A percentile compares a stretch with the other conserved stretches of the same genome.
Conservation (phyloP, 2,888 invertebrate genomes). For the Scrobipalpa costella region DNA sequence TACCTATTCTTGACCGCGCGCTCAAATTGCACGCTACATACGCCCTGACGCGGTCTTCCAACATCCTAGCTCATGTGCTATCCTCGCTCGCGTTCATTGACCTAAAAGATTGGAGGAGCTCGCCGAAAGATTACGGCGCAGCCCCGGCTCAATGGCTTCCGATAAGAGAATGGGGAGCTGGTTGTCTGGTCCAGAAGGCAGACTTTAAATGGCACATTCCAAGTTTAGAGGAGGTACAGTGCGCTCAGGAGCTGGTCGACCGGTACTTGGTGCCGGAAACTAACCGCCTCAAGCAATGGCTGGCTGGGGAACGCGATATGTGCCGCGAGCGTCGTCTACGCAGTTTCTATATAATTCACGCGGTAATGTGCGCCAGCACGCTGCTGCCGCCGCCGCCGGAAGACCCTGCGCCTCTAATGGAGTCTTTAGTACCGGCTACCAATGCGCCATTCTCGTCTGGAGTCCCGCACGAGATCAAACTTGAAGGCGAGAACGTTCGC, state of each 20-base stretch:
- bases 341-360: conserved; percentile 84
- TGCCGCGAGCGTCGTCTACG: conserved; percentile 85
- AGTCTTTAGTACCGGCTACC: conserved; percentile 79
- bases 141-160: conserved; percentile 86
- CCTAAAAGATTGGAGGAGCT: conserved; percentile 83
- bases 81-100: conserved; percentile 82
- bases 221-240: conserved; percentile 83
- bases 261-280: conserved; percentile 85
- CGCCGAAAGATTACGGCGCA: conserved; percentile 80
- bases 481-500: conserved; percentile 87
- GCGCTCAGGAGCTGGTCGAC: conserved; percentile 83
- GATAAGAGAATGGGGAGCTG: conserved; percentile 90
- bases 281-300: conserved; percentile 79
- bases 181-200: conserved; percentile 83
- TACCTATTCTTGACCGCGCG: conserved; percentile 85
- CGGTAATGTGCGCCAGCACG: conserved; percentile 82
- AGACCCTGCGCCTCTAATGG: conserved; percentile 80
- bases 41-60: conserved; percentile 83
- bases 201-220: conserved; percentile 91
- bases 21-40: conserved; percentile 85
- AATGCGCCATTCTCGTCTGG: conserved; percentile 75
- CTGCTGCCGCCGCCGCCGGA: conserved; percentile 87
- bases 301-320: conserved; percentile 73
- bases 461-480: conserved; percentile 61
- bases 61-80: conserved; percentile 82